Conservation (phyloP, 1,140 invertebrate genomes). For the Drosophila tristis region DNA sequence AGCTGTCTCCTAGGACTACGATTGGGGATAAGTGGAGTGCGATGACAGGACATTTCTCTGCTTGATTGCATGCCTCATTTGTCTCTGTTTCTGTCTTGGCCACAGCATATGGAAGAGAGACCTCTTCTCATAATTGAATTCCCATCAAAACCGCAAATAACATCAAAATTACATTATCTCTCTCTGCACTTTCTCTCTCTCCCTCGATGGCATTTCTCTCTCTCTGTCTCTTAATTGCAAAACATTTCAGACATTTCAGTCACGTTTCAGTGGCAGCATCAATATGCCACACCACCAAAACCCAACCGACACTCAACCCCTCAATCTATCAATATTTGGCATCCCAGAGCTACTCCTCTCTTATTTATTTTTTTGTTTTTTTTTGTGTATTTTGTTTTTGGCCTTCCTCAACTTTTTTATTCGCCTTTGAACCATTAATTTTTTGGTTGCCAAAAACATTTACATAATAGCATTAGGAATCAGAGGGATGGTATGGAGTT, state of each 20-base stretch:
- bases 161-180: constrained; percentile 76
- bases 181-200: neutral
- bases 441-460: constrained; percentile 38
- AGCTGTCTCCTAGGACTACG: no score
- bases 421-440: constrained; percentile 68
- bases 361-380: constrained; percentile 1
- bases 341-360: constrained; percentile 21
- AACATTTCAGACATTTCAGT: constrained; percentile 75
- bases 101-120: constrained; percentile 22
- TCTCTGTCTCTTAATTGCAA: constrained; percentile 31
- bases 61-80: constrained; percentile 42
- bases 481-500: no score
- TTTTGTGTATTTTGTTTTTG: constrained; percentile 9
- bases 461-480: constrained; percentile 36
- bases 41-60: constrained; percentile 49
- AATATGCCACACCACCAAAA: constrained; percentile 29
- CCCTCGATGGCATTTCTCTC: neutral
- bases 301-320: no score
- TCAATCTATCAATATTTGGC: constrained; percentile 26
- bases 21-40: constrained; percentile 33
- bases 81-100: constrained; percentile 17
- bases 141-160: constrained; percentile 47
- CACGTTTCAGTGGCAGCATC: constrained; percentile 69
- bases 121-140: constrained; percentile 59
- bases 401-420: constrained; percentile 8